Base-by-base conservation (phyloP, 2,888 invertebrate genomes). In the Steinernema carpocapsae region DNA sequence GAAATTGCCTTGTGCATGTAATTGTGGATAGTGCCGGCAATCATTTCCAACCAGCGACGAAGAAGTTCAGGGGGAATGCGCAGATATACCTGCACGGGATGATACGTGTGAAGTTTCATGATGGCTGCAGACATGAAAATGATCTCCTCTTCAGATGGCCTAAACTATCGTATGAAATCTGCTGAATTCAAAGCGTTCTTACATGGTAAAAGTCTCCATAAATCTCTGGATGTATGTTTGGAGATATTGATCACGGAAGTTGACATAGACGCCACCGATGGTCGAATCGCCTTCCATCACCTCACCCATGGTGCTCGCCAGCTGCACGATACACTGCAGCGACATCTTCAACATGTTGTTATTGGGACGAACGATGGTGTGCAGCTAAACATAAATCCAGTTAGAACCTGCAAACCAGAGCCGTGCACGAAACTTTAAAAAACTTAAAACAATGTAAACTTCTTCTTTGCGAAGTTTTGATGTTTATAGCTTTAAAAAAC, bases 301-400 rank as follows among this genome's bases (percentile, higher is more conserved):
- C 1, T 89, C 88, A 4, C 92, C 92, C 86, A 91, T 91, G 42
- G 93, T 88, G 19, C 92, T 92, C 0, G 92, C 92, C 75, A 95
- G 89, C 87, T 94, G 94, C 12, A 93, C 92, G 64, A 95, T 89
- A 88, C 94, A 94, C 72, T 91, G 92, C 75, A 94, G 89, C 0
- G 93, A 92, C 77, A 93, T 92, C 87, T 92, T 92, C 10, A 92
- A 91, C 82, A 94, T 89, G 59, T 92, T 92, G 26, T 92, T 92
- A 86, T 92, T 91, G 59, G 91, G 91, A 70, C 94, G 91, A 4
- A 94, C 92, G 89, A 93, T 93, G 91, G 92, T 92, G 88, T 94
- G 94, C 45, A 89, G 83, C 89, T 89, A 80, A 32, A 84, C 79
- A 46, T 22, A 14, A 46, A 37, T 17, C 17, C 19, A 3, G n/a